Percentiles rank a stretch among this genome's conserved stretches.
Conservation (phyloP, 2,113 vertebrate genomes). For the Aegithalos caudatus region DNA sequence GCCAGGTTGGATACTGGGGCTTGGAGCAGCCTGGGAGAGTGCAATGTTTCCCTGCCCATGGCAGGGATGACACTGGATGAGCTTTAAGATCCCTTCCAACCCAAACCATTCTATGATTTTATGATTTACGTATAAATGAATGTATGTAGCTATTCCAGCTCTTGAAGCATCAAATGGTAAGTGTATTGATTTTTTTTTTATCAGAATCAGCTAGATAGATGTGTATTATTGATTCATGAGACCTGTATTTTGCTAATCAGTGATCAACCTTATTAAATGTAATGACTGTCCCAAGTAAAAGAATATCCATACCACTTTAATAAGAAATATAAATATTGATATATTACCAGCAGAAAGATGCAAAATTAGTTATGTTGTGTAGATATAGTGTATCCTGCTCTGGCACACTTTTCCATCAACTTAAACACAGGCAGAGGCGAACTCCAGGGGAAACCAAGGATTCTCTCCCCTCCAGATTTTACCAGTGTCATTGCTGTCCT, state of each 20-base stretch:
- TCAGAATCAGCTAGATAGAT: not conserved
- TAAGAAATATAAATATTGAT: not conserved
- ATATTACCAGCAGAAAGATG: not conserved
- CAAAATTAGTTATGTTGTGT: not conserved
- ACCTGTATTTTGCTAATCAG: not conserved
- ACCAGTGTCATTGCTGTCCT: not conserved
- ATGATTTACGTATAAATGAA: not conserved
- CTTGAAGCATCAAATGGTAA: not conserved
- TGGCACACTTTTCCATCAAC: not conserved
- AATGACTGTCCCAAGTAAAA: not conserved
- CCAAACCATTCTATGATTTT: not conserved
- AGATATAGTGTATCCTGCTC: not conserved
- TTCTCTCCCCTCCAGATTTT: not conserved
- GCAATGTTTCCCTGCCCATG: not conserved
- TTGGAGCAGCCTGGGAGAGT: not conserved
- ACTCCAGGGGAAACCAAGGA: not conserved
- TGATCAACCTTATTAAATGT: not conserved
- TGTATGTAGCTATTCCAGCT: not conserved
- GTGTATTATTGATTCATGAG: not conserved
- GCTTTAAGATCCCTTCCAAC: not conserved
- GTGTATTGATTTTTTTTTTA: not conserved
- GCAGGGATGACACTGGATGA: not conserved
- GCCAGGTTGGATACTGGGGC: not conserved
- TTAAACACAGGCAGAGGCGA: not conserved
- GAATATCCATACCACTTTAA: not conserved